Evolutionary conservation across 2,888 invertebrate genomes (phyloP), one percentile per base, ranked within the genome.

Genomic region (Smittia sp.): DNA sequence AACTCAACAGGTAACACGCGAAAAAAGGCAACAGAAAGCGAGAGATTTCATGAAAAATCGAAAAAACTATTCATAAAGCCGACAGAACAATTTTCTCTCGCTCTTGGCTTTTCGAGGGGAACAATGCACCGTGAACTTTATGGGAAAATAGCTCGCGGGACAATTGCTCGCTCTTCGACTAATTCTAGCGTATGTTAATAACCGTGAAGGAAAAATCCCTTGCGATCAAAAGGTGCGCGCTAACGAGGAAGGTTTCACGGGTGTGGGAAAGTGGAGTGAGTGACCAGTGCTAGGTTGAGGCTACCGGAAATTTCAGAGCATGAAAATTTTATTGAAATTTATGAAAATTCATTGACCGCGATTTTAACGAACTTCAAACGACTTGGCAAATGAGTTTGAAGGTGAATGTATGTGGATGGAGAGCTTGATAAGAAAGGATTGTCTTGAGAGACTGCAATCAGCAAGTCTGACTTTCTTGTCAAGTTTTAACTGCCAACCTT

Each of bases 181-280:
- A n/a, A 58, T 58, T n/a, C n/a, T n/a, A n/a, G n/a, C n/a, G n/a
- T n/a, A n/a, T 58, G 58, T 58, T 58, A 58, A 58, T 58, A 58
- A 58, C 58, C 58, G 58, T 58, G 58, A 58, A 22, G 58, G 46
- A 46, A 58, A 58, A 58, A 58, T 18, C 18, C 58, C 58, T 58
- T 58, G 58, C 58, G 6, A 22, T 58, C 58, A 9, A 18, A 22
- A 58, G 58, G 58, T 58, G 58, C n/a, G 58, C 2, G 18, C n/a
- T 58, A 58, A 58, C 58, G 18, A 58, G 58, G 58, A 58, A 58
- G 58, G 58, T 58, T 58, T 58, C 22, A 22, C 22, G 58, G 58
- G 58, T 58, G 58, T 58, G 58, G 58, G 58, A 58, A 58, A 58
- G 22, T 46, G 2, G 9, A 22, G 2, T 13, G 58, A 58, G 20